A percentile compares a stretch with the other conserved stretches of the same genome.
Conservation (phyloP, 2,888 invertebrate species). For the Biston betularia region DNA sequence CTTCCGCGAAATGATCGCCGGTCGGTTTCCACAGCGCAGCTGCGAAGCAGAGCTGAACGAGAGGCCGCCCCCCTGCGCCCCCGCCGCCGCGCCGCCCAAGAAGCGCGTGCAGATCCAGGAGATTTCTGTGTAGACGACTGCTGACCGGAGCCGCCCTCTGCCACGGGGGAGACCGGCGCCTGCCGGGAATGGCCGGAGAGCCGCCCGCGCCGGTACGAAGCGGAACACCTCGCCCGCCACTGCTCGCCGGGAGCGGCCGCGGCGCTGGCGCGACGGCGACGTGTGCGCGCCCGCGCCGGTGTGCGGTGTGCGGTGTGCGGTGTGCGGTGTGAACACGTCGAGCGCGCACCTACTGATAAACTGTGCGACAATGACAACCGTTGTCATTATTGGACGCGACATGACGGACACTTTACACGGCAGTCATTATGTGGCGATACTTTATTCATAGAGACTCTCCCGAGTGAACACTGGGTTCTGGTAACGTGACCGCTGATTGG, state of each 20-base stretch:
- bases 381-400: too few relatives aligned
- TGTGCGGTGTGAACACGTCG: too few relatives aligned
- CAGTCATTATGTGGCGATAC: too few relatives aligned
- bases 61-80: slow-evolving; percentile 63
- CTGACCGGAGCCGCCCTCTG: slow-evolving; percentile 29
- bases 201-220: too few relatives aligned
- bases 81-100: slow-evolving; percentile 85
- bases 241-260: too few relatives aligned
- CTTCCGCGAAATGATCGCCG: slow-evolving; percentile 57
- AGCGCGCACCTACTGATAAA: too few relatives aligned
- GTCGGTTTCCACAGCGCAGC: slow-evolving; percentile 82
- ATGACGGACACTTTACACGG: too few relatives aligned
- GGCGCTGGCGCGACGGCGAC: too few relatives aligned
- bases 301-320: too few relatives aligned
- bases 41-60: slow-evolving; percentile 80
- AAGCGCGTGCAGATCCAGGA: slow-evolving; percentile 93
- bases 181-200: background rate
- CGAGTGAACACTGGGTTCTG: background rate
- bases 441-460: too few relatives aligned
- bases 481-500: background rate
- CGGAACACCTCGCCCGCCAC: background rate
- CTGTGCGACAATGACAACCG: too few relatives aligned
- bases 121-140: slow-evolving; percentile 90
- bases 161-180: background rate
- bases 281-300: too few relatives aligned